Percentiles rank a stretch among this genome's conserved stretches.
Evolutionary conservation across 2,113 vertebrate genomes (phyloP).

Genomic region (Numida meleagris): DNA sequence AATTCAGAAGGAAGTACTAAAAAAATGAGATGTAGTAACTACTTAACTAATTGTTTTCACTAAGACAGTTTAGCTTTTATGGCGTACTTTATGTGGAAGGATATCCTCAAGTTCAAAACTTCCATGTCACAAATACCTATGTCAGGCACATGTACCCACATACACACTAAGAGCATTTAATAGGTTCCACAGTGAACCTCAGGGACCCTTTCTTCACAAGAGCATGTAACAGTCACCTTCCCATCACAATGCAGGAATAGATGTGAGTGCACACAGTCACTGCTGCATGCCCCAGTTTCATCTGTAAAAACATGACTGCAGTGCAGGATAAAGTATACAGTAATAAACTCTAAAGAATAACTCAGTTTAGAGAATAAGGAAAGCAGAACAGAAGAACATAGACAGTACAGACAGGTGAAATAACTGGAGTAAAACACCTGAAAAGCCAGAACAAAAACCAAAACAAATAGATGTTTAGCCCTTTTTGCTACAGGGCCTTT

Average conservation of each 20-base stretch:
- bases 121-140: not conserved
- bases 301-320: accelerated
- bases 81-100: not conserved
- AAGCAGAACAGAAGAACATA: not conserved
- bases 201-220: not conserved
- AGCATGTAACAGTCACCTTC: not conserved
- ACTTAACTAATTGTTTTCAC: not conserved
- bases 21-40: not conserved
- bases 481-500: not conserved
- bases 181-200: not conserved
- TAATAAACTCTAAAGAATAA: not conserved
- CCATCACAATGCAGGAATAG: not conserved
- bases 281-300: not conserved
- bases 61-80: not conserved
- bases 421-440: not conserved
- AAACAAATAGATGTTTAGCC: not conserved
- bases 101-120: not conserved
- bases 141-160: not conserved
- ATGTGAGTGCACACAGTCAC: not conserved
- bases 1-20: not conserved
- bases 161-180: not conserved
- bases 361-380: not conserved
- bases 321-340: not conserved
- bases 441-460: not conserved
- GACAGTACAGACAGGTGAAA: not conserved